Evolutionary conservation across 2,797 vertebrate genomes (phyloP).

Genomic region (Potorous gilbertii): DNA sequence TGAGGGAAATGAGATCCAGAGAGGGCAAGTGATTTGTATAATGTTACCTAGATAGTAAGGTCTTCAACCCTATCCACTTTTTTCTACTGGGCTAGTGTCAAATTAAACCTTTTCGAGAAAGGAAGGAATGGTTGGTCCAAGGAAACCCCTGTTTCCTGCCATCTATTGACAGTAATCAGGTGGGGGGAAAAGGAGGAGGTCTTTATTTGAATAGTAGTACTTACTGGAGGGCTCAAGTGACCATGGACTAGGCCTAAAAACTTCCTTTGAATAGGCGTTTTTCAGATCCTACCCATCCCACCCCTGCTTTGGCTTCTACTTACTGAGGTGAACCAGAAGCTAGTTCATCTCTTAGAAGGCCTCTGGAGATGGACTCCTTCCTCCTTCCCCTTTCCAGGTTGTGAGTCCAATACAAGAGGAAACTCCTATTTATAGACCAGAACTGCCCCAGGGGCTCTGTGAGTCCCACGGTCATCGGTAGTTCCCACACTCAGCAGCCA

Average conservation of each 20-base stretch:
- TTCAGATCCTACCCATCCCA: not conserved
- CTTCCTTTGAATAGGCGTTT: not conserved
- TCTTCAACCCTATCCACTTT: not conserved
- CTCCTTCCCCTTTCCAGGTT: not conserved
- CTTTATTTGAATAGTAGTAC: not conserved
- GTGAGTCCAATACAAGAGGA: not conserved
- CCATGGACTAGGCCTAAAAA: not conserved
- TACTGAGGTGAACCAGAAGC: not conserved
- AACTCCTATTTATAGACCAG: not conserved
- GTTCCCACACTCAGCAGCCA: slow-evolving; percentile 92
- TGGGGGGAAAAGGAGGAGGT: not conserved
- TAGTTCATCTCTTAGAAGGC: not conserved
- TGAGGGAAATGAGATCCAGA: not conserved
- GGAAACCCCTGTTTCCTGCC: not conserved
- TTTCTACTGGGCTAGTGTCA: not conserved
- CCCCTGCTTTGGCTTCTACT: not conserved
- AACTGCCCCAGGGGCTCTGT: slow-evolving; percentile 81
- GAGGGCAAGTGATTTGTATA: not conserved
- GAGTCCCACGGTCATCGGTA: slow-evolving; percentile 87
- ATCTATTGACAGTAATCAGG: not conserved
- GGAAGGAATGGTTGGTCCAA: not conserved
- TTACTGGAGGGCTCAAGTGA: not conserved
- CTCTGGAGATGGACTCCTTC: not conserved
- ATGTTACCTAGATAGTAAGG: not conserved
- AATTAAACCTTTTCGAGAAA: not conserved